A percentile compares a stretch with the other conserved stretches of the same genome.
Evolutionary conservation across 1,140 invertebrate genomes (phyloP).

Genomic region (Lysiphlebus fabarum): DNA sequence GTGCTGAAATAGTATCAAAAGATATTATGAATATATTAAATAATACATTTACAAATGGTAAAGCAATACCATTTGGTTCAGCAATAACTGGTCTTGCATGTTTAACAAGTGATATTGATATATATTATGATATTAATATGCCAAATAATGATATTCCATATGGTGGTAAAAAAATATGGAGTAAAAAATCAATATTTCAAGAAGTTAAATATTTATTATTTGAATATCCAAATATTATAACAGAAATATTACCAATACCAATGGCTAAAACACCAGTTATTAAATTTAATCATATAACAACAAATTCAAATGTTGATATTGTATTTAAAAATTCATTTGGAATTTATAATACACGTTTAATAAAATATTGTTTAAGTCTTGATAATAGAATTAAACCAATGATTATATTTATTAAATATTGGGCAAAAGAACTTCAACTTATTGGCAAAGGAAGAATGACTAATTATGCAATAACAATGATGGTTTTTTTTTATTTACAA

Average conservation of each 20-base stretch:
- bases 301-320: constrained; percentile 62
- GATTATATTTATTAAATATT: constrained; percentile 66
- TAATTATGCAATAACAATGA: constrained; percentile 62
- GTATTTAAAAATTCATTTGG: constrained; percentile 66
- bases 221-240: constrained; percentile 49
- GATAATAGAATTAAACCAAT: constrained; percentile 59
- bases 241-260: constrained; percentile 59
- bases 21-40: constrained; percentile 37
- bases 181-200: constrained; percentile 36
- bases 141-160: background rate
- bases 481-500: constrained; percentile 67
- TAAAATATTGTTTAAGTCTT: constrained; percentile 58
- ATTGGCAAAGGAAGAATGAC: constrained; percentile 54
- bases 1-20: constrained; percentile 38
- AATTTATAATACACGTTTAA: constrained; percentile 61
- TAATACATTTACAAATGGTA: constrained; percentile 42
- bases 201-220: constrained; percentile 51
- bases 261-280: constrained; percentile 71
- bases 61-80: constrained; percentile 65
- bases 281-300: constrained; percentile 61
- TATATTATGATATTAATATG: constrained; percentile 57
- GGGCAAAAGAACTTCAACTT: constrained; percentile 61
- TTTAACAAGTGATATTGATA: constrained; percentile 66
- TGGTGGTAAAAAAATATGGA: background rate
- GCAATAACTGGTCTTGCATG: constrained; percentile 64